A percentile compares a stretch with the other conserved stretches of the same genome.
Conservation (phyloP, 1,140 invertebrate species). For the Drosophila mojavensis region DNA sequence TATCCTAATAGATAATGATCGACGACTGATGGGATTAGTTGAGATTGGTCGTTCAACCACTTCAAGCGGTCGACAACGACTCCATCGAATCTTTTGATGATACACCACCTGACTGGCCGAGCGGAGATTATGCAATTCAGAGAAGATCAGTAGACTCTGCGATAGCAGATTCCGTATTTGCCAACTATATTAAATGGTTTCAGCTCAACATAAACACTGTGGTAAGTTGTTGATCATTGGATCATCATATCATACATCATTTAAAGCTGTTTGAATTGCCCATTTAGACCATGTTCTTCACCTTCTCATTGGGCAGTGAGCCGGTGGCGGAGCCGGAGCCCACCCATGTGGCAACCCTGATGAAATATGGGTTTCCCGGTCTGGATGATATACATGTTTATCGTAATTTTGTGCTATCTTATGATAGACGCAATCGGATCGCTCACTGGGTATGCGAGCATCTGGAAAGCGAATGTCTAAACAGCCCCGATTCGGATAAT, state of each 20-base stretch:
- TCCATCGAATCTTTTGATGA: background rate
- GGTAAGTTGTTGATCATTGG: constrained; percentile 12
- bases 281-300: constrained; percentile 48
- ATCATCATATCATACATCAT: background rate
- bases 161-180: constrained; percentile 17
- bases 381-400: constrained; percentile 94
- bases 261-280: too few species aligned
- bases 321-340: background rate
- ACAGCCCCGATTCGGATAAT: constrained; percentile 88
- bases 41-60: constrained; percentile 8
- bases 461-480: constrained; percentile 86
- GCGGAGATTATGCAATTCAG: background rate
- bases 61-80: background rate
- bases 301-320: constrained; percentile 18
- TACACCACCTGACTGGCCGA: background rate
- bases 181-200: constrained; percentile 35
- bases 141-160: background rate
- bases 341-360: constrained; percentile 88
- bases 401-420: constrained; percentile 96
- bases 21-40: background rate
- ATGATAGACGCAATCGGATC: constrained; percentile 94
- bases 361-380: constrained; percentile 97
- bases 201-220: constrained; percentile 31
- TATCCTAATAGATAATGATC: background rate
- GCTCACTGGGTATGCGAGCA: constrained; percentile 99